Conservation (phyloP, 2,113 vertebrate species). For the Protobothrops flavoviridis region DNA sequence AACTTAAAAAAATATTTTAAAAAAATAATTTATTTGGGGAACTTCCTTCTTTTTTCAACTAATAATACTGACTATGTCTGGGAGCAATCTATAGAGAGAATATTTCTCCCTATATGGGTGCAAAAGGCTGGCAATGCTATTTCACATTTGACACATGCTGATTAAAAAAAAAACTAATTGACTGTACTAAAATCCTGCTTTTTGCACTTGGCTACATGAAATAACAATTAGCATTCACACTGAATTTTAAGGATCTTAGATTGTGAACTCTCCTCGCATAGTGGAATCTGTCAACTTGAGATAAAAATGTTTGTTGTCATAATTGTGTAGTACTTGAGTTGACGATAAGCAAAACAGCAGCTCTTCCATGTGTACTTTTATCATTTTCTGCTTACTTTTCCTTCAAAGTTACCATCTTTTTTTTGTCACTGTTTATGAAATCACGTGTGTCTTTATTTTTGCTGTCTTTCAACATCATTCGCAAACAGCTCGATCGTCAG, state of each 20-base stretch:
- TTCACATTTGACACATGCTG: conserved; percentile 44
- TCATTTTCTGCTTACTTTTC: conserved; percentile 68
- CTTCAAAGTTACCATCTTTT: conserved; percentile 65
- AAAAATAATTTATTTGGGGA: conserved; percentile 66
- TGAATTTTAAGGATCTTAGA: conserved; percentile 56
- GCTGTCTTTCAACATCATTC: conserved; percentile 69
- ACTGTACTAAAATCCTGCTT: conserved; percentile 35
- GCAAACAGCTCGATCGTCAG: conserved; percentile 73
- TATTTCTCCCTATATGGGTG: conserved; percentile 30
- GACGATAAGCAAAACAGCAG: conserved; percentile 46
- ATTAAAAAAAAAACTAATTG: conserved; percentile 29
- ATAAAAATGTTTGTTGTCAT: conserved; percentile 51
- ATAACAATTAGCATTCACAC: conserved; percentile 23
- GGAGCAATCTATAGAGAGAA: conserved; percentile 17
- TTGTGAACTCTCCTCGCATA: conserved; percentile 33
- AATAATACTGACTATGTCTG: conserved; percentile 48
- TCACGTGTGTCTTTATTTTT: conserved; percentile 78
- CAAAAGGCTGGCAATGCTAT: conserved; percentile 16
- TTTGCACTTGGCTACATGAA: conserved; percentile 34
- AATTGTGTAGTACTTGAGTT: conserved; percentile 40
- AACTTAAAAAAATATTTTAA: too few relatives aligned
- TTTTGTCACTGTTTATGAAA: conserved; percentile 72
- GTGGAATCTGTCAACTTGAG: conserved; percentile 51
- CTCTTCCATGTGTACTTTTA: conserved; percentile 60
- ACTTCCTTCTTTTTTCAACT: conserved; percentile 45